Base-by-base conservation (phyloP, 2,113 vertebrate genomes). In the Propithecus coquereli region DNA sequence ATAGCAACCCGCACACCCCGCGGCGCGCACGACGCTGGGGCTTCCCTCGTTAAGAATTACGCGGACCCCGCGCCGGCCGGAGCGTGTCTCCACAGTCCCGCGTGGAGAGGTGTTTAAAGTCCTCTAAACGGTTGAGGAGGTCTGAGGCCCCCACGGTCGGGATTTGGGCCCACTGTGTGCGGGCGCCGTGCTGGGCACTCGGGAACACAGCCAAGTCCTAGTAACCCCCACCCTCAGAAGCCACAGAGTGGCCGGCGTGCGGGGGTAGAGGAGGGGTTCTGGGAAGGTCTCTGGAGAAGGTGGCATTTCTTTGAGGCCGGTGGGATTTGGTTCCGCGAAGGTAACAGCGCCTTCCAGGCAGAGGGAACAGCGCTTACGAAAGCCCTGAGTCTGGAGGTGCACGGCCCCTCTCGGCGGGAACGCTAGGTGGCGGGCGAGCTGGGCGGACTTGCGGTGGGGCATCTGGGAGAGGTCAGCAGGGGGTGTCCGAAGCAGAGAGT, bases 391-490 rank as follows among this genome's bases (percentile, higher is more conserved):
- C 0, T 17, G n/a, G 20, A 27, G 34, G 45, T 6, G 12, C 66
- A 32, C 17, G 34, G 43, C 59, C 50, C 25, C n/a, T 57, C 23
- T 32, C 4, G 30, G 59, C 23, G 37, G 52, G 50, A 70, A 70
- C 22, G 40, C 57, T 5, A 3, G 1, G 32, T 27, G 52, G 12
- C 45, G 47, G 0, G 12, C 16, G 0, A 3, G 11, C 32, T 16
- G 2, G 25, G 1, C 23, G 34, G 82, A 27, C 3, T 18, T 7
- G 22, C 9, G 14, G 0, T 0, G 43, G 63, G 4, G 50, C 66
- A 5, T 1, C 1, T 4, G 8, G 23, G 40, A 14, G 66, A 47
- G 0, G 1, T n/a, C 6, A 1, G 32, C 57, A 6, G 73, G 3
- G 3, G 4, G 25, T 43, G 0, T 16, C 83, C 1, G 1, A 23